Percentiles rank a stretch among this genome's conserved stretches.
Evolutionary conservation across 2,113 vertebrate species (phyloP).

Genomic region (Oreochromis spilurus): DNA sequence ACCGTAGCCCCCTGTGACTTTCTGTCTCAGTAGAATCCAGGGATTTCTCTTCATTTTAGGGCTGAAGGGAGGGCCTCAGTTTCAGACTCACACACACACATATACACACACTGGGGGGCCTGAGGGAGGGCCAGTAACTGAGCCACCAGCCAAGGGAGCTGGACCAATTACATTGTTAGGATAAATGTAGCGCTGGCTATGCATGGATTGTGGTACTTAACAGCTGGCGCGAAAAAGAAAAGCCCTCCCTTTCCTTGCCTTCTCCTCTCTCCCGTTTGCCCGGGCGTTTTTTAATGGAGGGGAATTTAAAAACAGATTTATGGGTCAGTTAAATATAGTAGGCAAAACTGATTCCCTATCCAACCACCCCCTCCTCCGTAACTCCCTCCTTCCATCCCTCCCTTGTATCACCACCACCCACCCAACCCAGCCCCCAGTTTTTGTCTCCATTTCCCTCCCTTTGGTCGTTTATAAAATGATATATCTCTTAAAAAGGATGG

Average conservation of each 20-base stretch:
- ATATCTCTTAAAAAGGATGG: constrained; percentile 76
- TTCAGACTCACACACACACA: not conserved
- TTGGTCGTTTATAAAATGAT: constrained; percentile 79
- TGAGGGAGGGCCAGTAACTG: constrained; percentile 74
- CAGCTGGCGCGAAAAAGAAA: constrained; percentile 71
- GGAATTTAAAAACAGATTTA: constrained; percentile 85
- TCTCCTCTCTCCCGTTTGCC: constrained; percentile 54
- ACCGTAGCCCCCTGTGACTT: constrained; percentile 35
- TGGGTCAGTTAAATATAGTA: constrained; percentile 86
- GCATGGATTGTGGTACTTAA: constrained; percentile 82
- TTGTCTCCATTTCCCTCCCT: constrained; percentile 68
- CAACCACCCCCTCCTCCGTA: constrained; percentile 60
- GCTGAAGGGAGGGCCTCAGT: constrained; percentile 43
- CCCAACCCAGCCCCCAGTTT: constrained; percentile 57
- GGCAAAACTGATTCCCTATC: constrained; percentile 75
- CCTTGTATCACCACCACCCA: constrained; percentile 43
- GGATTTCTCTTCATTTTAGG: constrained; percentile 74
- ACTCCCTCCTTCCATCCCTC: constrained; percentile 63
- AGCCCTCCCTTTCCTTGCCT: constrained; percentile 52
- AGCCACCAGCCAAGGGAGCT: constrained; percentile 78
- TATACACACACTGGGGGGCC: constrained; percentile 42
- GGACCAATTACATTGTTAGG: constrained; percentile 81
- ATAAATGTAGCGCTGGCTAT: constrained; percentile 75
- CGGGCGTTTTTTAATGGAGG: constrained; percentile 77
- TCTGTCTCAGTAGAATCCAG: constrained; percentile 70